Evolutionary conservation across 2,888 invertebrate genomes (phyloP).

Genomic region (Drosophila falleni): DNA sequence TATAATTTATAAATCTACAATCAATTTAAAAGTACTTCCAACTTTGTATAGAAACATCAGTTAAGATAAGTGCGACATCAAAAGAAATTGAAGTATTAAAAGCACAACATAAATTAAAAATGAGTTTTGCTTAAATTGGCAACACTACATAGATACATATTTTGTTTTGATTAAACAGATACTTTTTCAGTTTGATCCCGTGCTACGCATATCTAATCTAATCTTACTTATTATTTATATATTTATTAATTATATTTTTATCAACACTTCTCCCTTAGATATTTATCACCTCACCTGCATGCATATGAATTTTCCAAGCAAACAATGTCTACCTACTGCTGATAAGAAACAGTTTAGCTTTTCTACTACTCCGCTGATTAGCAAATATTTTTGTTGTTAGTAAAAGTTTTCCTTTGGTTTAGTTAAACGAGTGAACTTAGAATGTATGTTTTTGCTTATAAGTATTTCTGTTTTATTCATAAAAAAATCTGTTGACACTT

Average conservation of each 20-base stretch:
- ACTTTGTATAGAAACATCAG: too few species aligned
- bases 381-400: conserved; percentile 2
- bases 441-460: background rate
- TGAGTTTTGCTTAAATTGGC: background rate
- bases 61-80: too few species aligned
- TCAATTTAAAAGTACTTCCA: too few species aligned
- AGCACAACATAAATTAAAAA: too few species aligned
- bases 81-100: too few species aligned
- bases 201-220: conserved; percentile 25
- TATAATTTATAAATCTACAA: background rate
- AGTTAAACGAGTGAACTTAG: conserved; percentile 6
- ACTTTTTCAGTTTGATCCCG: conserved; percentile 8
- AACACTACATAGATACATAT: background rate
- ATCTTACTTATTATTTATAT: conserved; percentile 20
- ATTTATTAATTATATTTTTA: conserved; percentile 22
- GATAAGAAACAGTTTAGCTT: conserved; percentile 17
- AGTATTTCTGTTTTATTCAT: background rate
- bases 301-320: conserved; percentile 8
- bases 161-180: conserved; percentile 1
- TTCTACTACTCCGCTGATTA: conserved; percentile 1
- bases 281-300: conserved; percentile 18
- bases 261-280: conserved; percentile 23
- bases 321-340: conserved; percentile 14
- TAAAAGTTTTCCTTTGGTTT: conserved; percentile 7
- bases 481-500: background rate